Evolutionary conservation across 2,113 vertebrate species (phyloP), one percentile per base, ranked within the genome.

Genomic region (Pogona vitticeps): DNA sequence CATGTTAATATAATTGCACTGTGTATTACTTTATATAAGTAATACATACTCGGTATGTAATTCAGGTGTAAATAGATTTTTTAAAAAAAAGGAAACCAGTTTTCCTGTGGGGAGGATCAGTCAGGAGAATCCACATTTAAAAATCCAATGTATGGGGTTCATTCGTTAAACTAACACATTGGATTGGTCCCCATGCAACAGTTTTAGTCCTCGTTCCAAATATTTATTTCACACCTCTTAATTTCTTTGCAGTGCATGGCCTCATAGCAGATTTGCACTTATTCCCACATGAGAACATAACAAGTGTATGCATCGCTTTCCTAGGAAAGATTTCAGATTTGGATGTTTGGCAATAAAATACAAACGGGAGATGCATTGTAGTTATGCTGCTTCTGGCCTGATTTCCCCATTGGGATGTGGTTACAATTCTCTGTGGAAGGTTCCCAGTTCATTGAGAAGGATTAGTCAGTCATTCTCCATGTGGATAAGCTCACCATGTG

Each of bases 131-230:
- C 26, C 28, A 13, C 1, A 0, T 42, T 31, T 36, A 21, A 8
- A 0, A 3, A 3, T 58, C 14, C 0, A 4, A 21, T 1, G 40
- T 1, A 14, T 5, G 18, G 15, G 0, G 5, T 0, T 0, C 42
- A 33, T 38, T 56, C 0, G 20, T 80, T 2, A 0, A 1, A 0
- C 14, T 59, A 6, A 10, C 9, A 14, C 8, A 23, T 6, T 3
- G 0, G 0, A 1, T 79, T 86, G n/a, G 15, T 17, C 31, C 17
- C 38, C 15, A 33, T 56, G 12, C 23, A 77, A 67, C 38, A 61
- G n/a, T 23, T 70, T 56, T 31, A 31, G 26, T 56, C 31, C 65
- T 58, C 65, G 38, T 78, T 56, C 18, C 33, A 80, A 80, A 80
- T 58, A 72, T 61, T 71, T 72, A 80, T 61, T 71, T 61, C 33